Conservation (phyloP, 1,140 invertebrate genomes). For the Littorina saxatilis region DNA sequence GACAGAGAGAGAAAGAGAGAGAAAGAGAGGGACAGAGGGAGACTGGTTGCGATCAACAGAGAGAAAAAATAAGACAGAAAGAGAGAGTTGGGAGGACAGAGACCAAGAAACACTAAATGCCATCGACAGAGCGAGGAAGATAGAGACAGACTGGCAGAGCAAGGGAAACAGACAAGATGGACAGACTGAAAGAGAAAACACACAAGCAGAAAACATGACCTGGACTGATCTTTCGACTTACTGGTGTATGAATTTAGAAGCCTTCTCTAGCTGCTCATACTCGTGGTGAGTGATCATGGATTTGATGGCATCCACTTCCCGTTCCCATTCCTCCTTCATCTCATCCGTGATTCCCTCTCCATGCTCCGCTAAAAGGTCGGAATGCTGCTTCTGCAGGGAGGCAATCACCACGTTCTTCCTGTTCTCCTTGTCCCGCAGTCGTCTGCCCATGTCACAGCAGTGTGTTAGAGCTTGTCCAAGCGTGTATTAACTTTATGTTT, state of each 20-base stretch:
- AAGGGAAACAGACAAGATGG: background rate
- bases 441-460: constrained; percentile 55
- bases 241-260: constrained; percentile 82
- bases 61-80: background rate
- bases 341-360: constrained; percentile 83
- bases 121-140: background rate
- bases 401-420: constrained; percentile 87
- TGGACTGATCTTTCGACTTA: constrained; percentile 46
- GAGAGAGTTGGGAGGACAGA: background rate
- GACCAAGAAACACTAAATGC: background rate
- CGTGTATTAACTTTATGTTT: background rate
- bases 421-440: constrained; percentile 90
- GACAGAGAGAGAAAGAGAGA: too few relatives aligned
- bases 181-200: background rate
- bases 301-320: constrained; percentile 42
- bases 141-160: background rate
- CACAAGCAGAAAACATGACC: background rate
- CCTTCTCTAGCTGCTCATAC: constrained; percentile 81
- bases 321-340: constrained; percentile 83
- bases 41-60: background rate
- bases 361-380: constrained; percentile 56
- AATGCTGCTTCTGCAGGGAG: constrained; percentile 84
- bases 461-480: background rate
- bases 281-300: constrained; percentile 86
- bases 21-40: too few relatives aligned